phyloP scores from a whole-genome alignment of 2,113 vertebrate genomes.

The Paratilapia polleni region DNA sequence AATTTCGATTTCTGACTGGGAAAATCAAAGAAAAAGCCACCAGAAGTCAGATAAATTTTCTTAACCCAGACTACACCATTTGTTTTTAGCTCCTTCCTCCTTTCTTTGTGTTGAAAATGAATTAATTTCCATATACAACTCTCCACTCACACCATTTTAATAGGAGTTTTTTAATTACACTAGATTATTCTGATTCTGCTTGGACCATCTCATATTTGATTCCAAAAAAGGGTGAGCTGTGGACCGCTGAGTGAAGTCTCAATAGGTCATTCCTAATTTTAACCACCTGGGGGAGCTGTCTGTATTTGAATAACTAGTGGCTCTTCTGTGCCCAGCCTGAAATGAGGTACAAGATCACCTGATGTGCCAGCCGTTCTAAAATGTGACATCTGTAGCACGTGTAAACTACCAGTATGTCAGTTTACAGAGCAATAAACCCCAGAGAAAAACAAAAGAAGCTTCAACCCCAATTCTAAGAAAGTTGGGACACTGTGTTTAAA shows the following conservation, averaged over 20 bases:
- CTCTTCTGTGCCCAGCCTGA: background rate
- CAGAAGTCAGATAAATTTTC: too few species aligned
- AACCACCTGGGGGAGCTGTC: conserved; percentile 27
- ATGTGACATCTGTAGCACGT: background rate
- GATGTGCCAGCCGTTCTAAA: background rate
- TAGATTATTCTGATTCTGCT: rapidly evolving
- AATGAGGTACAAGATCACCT: background rate
- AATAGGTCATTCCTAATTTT: conserved; percentile 1
- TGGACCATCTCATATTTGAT: background rate
- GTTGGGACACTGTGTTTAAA: too few species aligned
- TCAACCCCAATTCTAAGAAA: too few species aligned
- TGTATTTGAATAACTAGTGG: background rate
- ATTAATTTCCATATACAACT: too few species aligned
- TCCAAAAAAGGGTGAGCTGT: too few species aligned
- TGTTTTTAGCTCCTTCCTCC: too few species aligned
- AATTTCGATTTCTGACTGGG: too few species aligned
- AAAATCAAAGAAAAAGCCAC: too few species aligned
- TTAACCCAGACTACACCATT: too few species aligned
- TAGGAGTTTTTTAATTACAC: background rate
- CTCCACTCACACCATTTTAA: too few species aligned
- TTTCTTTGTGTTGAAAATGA: too few species aligned
- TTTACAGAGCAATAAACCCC: conserved; percentile 32
- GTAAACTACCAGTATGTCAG: background rate
- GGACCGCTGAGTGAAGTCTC: background rate
- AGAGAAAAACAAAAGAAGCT: background rate